Percentiles rank a stretch among this genome's conserved stretches.
phyloP scores from a whole-genome alignment of 2,888 invertebrate species.

The Netelia melanura region DNA sequence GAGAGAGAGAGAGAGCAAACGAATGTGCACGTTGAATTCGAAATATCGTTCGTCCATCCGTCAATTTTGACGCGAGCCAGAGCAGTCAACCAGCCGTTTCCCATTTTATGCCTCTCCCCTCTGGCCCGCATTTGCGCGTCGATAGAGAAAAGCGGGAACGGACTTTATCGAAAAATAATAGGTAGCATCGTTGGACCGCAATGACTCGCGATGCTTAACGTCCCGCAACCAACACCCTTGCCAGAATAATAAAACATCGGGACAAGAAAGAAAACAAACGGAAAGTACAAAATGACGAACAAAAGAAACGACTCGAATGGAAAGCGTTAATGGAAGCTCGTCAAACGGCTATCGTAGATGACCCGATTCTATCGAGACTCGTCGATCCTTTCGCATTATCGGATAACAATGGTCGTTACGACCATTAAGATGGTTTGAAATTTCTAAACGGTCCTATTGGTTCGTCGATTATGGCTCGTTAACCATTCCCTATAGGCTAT shows the following conservation, averaged over 20 bases:
- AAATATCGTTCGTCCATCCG: slow-evolving; percentile 67
- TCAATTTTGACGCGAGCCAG: slow-evolving; percentile 64
- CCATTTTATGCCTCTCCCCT: slow-evolving; percentile 55
- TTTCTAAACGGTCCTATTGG: too few relatives aligned
- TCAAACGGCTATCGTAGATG: slow-evolving; percentile 11
- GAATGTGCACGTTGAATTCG: slow-evolving; percentile 62
- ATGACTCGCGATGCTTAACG: slow-evolving; percentile 54
- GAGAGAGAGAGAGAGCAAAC: slow-evolving; percentile 26
- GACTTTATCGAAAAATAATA: slow-evolving; percentile 69
- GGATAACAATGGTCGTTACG: background rate
- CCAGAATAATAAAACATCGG: slow-evolving; percentile 57
- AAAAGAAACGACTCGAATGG: slow-evolving; percentile 4
- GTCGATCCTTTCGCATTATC: background rate
- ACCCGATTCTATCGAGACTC: background rate
- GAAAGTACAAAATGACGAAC: background rate
- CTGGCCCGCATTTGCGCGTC: slow-evolving; percentile 35
- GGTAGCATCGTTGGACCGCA: slow-evolving; percentile 57
- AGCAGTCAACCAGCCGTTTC: slow-evolving; percentile 51
- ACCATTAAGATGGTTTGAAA: too few relatives aligned
- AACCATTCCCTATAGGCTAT: too few relatives aligned
- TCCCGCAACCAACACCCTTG: slow-evolving; percentile 34
- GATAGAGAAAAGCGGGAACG: slow-evolving; percentile 11
- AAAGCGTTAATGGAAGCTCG: slow-evolving; percentile 16
- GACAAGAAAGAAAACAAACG: slow-evolving; percentile 22
- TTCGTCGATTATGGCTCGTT: too few relatives aligned